Percentiles rank a stretch among this genome's conserved stretches.
These are phyloP conservation scores for Diacarnus erythraeanus DNA, from an alignment of 37 sponge, comb jelly and placozoan species.

Conservation along the genomic window DNA sequence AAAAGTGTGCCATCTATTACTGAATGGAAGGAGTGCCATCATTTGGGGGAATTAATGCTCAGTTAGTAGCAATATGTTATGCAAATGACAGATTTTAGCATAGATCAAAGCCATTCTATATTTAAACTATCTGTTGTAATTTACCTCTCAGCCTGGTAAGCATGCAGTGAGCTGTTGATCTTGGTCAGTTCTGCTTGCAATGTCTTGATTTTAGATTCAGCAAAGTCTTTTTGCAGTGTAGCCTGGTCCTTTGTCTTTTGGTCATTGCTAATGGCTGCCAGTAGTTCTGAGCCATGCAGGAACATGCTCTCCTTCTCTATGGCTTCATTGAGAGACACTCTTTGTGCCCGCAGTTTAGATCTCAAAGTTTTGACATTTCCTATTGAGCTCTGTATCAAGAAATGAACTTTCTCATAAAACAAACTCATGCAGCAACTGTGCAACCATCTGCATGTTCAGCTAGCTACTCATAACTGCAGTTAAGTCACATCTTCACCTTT, in stretches of 20 bases:
- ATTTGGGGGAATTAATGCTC: too few relatives aligned
- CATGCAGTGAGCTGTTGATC: slow-evolving; percentile 66
- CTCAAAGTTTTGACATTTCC: slow-evolving; percentile 55
- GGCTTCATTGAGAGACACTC: slow-evolving; percentile 40
- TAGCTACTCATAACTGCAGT: not conserved
- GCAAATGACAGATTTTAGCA: too few relatives aligned
- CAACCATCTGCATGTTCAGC: too few relatives aligned
- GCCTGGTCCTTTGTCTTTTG: slow-evolving; percentile 39
- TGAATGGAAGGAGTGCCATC: too few relatives aligned
- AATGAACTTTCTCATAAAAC: not conserved
- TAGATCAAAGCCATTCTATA: too few relatives aligned
- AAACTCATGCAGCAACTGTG: too few relatives aligned
- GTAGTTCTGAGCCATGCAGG: slow-evolving; percentile 38
- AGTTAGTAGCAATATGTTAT: too few relatives aligned
- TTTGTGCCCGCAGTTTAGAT: slow-evolving; percentile 30
- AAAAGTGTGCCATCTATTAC: too few relatives aligned
- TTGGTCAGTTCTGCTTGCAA: slow-evolving; percentile 55
- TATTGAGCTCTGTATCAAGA: not conserved
- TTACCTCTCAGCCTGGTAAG: slow-evolving; percentile 63
- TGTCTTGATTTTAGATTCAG: slow-evolving; percentile 58
- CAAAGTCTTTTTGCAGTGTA: slow-evolving; percentile 35
- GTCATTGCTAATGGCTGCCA: slow-evolving; percentile 24
- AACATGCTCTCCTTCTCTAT: slow-evolving; percentile 55
- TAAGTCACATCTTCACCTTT: not conserved
- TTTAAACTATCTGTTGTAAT: too few relatives aligned